Conservation (phyloP, 30 jellyfish, hydroid and myxozoan species). For the Clytia hemisphaerica region DNA sequence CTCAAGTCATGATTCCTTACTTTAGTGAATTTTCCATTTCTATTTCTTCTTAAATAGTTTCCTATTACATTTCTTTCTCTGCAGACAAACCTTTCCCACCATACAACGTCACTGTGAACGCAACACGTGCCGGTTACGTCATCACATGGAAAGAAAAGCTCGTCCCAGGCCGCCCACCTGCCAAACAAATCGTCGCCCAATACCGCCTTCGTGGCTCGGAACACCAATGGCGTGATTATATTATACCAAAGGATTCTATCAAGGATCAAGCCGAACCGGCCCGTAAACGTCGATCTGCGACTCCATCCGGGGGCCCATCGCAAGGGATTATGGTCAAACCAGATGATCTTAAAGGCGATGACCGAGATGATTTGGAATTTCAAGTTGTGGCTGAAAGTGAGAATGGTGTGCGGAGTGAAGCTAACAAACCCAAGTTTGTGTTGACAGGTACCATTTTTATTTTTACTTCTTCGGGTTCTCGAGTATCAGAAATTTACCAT, state of each 20-base stretch:
- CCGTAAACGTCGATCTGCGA: constrained; percentile 17
- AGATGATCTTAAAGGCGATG: constrained; percentile 8
- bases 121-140: constrained; percentile 48
- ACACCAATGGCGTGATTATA: constrained; percentile 2
- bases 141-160: constrained; percentile 50
- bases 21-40: no score
- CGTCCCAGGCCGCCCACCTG: constrained; percentile 92
- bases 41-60: no score
- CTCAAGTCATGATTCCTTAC: no score
- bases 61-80: neutral
- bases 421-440: no score
- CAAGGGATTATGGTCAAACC: neutral
- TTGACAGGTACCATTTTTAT: no score
- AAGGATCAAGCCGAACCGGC: constrained; percentile 24
- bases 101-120: constrained; percentile 40
- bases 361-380: constrained; percentile 14
- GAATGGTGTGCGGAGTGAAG: constrained; percentile 11
- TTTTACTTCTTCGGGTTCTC: no score
- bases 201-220: constrained; percentile 17
- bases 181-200: constrained; percentile 29
- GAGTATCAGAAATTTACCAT: no score
- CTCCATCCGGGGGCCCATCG: neutral
- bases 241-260: no score
- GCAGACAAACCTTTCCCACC: constrained; percentile 81
- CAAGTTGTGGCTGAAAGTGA: constrained; percentile 14